Base-by-base conservation (phyloP, 2,113 vertebrate genomes). In the Arizona elegans region DNA sequence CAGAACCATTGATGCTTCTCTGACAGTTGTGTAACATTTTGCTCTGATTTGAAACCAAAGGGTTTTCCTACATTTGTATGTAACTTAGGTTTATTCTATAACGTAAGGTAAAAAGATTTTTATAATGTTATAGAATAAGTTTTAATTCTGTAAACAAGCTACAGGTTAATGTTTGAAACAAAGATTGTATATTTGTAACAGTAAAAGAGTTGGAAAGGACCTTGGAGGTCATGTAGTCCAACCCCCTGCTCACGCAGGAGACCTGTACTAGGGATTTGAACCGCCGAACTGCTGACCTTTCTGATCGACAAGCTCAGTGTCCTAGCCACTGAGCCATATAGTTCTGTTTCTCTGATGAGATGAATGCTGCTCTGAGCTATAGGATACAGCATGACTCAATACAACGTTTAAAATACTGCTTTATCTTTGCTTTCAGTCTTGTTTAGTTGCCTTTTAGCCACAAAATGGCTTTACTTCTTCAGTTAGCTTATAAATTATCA, bases 291-390 rank as follows among this genome's bases (percentile, higher is more conserved):
- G 47, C 47, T 50, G 47, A 50, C 47, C 47, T 50, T 50, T 50
- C 47, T 7, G 47, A 50, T 50, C 47, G 6, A 7, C 47, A 50
- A 50, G 47, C 47, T 50, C 47, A 50, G 6, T 50, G 47, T 50
- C 47, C 8, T 50, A 50, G 47, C 47, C 47, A 50, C 47, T 50
- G 6, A 7, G 47, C 47, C 47, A 50, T 50, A 0, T 50, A 50
- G 6, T 94, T 90, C 85, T 88, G 90, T 90, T 58, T 33, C 91
- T 86, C 94, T 95, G 93, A 62, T 3, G 87, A 89, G 38, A 26
- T 70, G 93, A 91, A 0, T 1, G 93, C 88, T 92, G 87, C 33
- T 93, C 94, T 92, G 17, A 55, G 0, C 59, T 89, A 29, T 92
- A 91, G n/a, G 50, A 87, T 93, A 33, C 9, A 2, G 53, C 62